Evolutionary conservation across 2,113 vertebrate genomes (phyloP).

Genomic region (Isurus oxyrinchus): DNA sequence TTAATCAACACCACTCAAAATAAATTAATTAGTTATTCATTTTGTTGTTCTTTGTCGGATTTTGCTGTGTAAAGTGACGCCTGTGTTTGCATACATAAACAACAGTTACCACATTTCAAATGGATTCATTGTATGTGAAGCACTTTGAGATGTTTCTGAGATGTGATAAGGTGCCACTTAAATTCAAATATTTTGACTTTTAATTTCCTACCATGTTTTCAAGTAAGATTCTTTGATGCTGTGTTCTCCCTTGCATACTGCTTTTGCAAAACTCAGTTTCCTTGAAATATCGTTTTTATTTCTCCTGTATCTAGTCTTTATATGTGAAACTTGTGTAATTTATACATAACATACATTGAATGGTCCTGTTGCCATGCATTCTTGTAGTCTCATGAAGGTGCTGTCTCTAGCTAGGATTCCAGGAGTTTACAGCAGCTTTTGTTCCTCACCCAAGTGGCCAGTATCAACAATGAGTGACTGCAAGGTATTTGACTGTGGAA

Average conservation of each 20-base stretch:
- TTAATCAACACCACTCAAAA: neutral
- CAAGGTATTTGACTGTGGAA: neutral
- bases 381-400: neutral
- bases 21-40: neutral
- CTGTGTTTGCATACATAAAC: neutral
- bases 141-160: neutral
- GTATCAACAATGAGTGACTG: neutral
- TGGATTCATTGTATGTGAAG: neutral
- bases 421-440: neutral
- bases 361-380: neutral
- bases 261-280: conserved; percentile 4
- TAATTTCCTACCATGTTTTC: neutral
- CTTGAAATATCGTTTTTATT: neutral
- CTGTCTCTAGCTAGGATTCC: neutral
- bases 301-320: neutral
- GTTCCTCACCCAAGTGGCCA: neutral
- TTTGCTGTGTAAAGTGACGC: neutral
- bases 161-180: conserved; percentile 2
- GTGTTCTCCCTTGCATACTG: neutral
- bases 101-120: neutral
- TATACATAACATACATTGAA: neutral
- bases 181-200: neutral
- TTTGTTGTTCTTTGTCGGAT: neutral
- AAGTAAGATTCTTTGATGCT: neutral
- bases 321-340: neutral